Conservation (phyloP, 2,888 invertebrate species). For the Fissipunctia ypsillon region DNA sequence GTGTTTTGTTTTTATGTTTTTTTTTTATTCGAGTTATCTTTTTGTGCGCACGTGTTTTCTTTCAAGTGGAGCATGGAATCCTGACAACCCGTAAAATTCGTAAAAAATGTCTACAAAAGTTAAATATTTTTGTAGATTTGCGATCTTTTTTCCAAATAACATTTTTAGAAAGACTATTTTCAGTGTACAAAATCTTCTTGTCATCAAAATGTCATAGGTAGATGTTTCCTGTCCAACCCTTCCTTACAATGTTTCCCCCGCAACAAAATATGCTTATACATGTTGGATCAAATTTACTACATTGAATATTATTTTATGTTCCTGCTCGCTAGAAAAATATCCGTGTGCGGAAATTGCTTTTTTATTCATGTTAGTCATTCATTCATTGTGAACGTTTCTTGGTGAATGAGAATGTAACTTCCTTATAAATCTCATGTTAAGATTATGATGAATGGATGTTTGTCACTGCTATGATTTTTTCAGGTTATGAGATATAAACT, state of each 20-base stretch:
- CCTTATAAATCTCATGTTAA: background rate
- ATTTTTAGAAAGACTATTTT: background rate
- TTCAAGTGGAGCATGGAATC: background rate
- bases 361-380: conserved; percentile 48
- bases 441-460: background rate
- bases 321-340: conserved; percentile 17
- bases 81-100: background rate
- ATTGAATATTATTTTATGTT: conserved; percentile 47
- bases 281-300: conserved; percentile 26
- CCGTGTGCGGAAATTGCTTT: conserved; percentile 38
- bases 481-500: background rate
- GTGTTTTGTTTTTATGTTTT: too few species aligned
- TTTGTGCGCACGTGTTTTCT: too few species aligned
- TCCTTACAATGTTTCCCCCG: conserved; percentile 2
- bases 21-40: too few species aligned
- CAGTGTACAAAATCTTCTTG: background rate
- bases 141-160: background rate
- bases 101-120: background rate
- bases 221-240: conserved; percentile 5
- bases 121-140: background rate
- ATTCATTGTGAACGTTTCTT: conserved; percentile 21
- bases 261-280: conserved; percentile 32
- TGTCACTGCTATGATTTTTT: background rate
- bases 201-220: background rate
- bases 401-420: background rate